These are phyloP conservation scores for Tetragonula carbonaria DNA, from an alignment of 2,888 invertebrate genomes.

Conservation along the genomic window DNA sequence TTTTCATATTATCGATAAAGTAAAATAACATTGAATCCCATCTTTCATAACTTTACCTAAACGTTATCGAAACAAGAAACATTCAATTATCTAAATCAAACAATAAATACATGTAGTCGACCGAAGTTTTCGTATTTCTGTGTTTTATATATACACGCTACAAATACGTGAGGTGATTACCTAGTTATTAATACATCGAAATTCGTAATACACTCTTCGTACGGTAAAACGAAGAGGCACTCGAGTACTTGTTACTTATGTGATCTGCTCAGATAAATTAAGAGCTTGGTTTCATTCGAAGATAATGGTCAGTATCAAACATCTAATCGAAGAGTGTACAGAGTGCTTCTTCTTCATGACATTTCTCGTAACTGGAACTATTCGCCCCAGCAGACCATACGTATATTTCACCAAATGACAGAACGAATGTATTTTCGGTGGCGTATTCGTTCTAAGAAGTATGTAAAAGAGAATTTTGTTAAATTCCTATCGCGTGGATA, in stretches of 20 bases:
- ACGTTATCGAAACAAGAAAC: conserved; percentile 19
- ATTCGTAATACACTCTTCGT: conserved; percentile 40
- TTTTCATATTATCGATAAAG: conserved; percentile 30
- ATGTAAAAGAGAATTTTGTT: conserved; percentile 51
- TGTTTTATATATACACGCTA: conserved; percentile 32
- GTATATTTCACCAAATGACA: conserved; percentile 51
- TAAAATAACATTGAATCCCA: conserved; percentile 12
- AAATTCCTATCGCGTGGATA: conserved; percentile 6
- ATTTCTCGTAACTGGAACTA: conserved; percentile 43
- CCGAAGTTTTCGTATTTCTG: conserved; percentile 28
- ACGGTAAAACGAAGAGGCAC: conserved; percentile 49
- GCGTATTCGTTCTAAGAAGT: conserved; percentile 54
- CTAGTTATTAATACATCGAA: conserved; percentile 56
- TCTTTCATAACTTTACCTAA: conserved; percentile 16
- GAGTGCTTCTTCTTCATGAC: conserved; percentile 58
- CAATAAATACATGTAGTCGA: conserved; percentile 12
- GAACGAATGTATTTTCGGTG: conserved; percentile 54
- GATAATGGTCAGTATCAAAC: conserved; percentile 61
- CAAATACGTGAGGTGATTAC: conserved; percentile 36
- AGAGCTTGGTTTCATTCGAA: conserved; percentile 55
- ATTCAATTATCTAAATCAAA: conserved; percentile 27
- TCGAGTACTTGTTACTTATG: conserved; percentile 46
- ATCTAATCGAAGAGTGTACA: conserved; percentile 58
- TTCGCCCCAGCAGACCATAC: conserved; percentile 38
- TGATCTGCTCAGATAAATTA: conserved; percentile 59